Base-by-base conservation (phyloP, 2,113 vertebrate genomes). In the Lepus americanus region DNA sequence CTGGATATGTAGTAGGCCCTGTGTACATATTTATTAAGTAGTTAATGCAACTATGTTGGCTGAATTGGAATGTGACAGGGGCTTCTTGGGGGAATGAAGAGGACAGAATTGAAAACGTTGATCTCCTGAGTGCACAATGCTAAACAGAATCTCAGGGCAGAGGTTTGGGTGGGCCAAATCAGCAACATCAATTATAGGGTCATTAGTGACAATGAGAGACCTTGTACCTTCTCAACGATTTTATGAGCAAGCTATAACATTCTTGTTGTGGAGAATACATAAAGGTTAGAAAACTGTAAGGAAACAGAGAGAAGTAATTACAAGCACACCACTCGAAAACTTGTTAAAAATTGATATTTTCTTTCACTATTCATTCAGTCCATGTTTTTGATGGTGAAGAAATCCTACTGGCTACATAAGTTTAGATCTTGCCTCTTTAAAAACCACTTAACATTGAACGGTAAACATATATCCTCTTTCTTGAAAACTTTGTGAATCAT, bases 241-340 rank as follows among this genome's bases (percentile, higher is more conserved):
- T 88, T 94, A 66, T 78, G 14, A 78, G 23, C 6, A 77, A 39
- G 19, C 79, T 83, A 39, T 49, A 73, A 51, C 79, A 55, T 19
- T 1, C 20, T 44, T 10, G 33, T 20, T 63, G 10, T 64, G 36
- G 4, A 70, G 94, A 82, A 74, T 73, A 61, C 31, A 0, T 77
- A 78, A 77, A 49, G 1, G 64, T 95, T 83, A 70, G n/a, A 87
- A 76, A 94, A 90, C n/a, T 69, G 39, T 67, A 92, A 91, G 51
- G 51, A 95, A 88, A 2, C 31, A 82, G 36, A 90, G 31, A n/a
- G 90, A 90, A 78, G 20, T 29, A 89, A 82, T 49, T 59, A 39
- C 1, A 88, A 76, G 1, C 14, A 8, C 2, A 86, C 5, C 12
- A 27, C n/a, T 77, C 20, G 78, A 82, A 81, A 64, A 7, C 27